Percentiles rank a stretch among this genome's conserved stretches.
Conservation (phyloP, 1,140 invertebrate genomes). For the Hycleus cichorii region DNA sequence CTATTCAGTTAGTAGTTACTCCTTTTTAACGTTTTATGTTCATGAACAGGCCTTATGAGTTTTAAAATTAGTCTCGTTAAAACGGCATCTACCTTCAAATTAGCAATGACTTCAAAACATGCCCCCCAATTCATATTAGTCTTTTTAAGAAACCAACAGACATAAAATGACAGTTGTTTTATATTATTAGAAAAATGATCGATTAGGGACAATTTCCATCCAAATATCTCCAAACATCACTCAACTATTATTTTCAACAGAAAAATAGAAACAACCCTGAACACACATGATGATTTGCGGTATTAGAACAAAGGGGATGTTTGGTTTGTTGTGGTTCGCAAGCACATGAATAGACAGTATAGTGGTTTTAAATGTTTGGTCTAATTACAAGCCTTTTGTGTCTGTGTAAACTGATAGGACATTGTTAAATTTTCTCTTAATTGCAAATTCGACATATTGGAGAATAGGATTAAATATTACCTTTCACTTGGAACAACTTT, state of each 20-base stretch:
- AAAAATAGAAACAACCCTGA: background rate
- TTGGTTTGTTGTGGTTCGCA: slow-evolving; percentile 13
- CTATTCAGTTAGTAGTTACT: no score
- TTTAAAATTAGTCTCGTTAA: slow-evolving; percentile 24
- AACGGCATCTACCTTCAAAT: slow-evolving; percentile 15
- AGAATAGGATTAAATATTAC: no score
- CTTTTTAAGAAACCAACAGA: no score
- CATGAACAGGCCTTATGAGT: slow-evolving; percentile 21
- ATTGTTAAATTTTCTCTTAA: no score
- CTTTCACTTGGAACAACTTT: no score
- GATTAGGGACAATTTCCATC: no score
- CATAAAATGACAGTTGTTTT: no score
- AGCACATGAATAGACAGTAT: slow-evolving; percentile 8
- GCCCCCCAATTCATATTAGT: background rate
- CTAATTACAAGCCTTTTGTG: slow-evolving; percentile 12
- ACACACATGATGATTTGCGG: slow-evolving; percentile 12
- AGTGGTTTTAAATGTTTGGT: slow-evolving; percentile 6
- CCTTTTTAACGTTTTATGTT: slow-evolving; percentile 17
- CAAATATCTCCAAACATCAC: no score
- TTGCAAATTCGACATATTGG: no score
- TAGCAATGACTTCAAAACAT: slow-evolving; percentile 14
- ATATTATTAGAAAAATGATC: no score
- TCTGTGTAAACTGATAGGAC: background rate
- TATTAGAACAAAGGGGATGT: slow-evolving; percentile 10
- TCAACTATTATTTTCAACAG: no score